A percentile compares a stretch with the other conserved stretches of the same genome.
These are phyloP conservation scores for Leptinotarsa texana DNA, from an alignment of 1,140 invertebrate genomes.

Conservation along the genomic window DNA sequence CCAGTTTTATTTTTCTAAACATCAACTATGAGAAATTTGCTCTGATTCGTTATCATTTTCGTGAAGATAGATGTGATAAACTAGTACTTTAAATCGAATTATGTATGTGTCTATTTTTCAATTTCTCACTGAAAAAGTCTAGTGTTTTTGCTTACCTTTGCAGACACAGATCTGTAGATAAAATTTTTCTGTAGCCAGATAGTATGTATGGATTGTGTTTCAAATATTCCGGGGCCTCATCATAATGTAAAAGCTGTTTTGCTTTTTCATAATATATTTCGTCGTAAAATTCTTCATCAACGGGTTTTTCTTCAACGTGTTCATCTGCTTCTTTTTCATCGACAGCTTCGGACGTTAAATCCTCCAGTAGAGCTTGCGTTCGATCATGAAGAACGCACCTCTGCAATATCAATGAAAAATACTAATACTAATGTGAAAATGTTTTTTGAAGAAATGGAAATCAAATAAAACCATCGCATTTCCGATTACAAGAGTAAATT, in stretches of 20 bases:
- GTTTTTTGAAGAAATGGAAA: neutral
- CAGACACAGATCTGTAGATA: conserved; percentile 80
- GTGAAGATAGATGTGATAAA: too few species aligned
- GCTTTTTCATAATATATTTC: conserved; percentile 55
- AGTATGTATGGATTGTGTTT: conserved; percentile 72
- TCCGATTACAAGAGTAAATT: too few species aligned
- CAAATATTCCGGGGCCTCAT: conserved; percentile 77
- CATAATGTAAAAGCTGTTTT: conserved; percentile 58
- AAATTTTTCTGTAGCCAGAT: conserved; percentile 72
- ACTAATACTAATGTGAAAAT: neutral
- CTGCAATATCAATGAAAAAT: conserved; percentile 6
- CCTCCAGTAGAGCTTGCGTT: conserved; percentile 41
- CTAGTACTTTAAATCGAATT: too few species aligned
- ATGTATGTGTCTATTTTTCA: too few species aligned
- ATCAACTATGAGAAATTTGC: too few species aligned
- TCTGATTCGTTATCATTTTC: too few species aligned
- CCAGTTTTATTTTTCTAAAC: too few species aligned
- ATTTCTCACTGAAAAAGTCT: too few species aligned
- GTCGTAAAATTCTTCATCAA: conserved; percentile 24
- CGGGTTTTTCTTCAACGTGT: conserved; percentile 25
- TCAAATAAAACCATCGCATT: too few species aligned
- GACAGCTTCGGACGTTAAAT: conserved; percentile 23
- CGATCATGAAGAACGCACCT: conserved; percentile 28
- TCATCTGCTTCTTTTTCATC: conserved; percentile 18
- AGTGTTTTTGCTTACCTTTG: conserved; percentile 69